A percentile compares a stretch with the other conserved stretches of the same genome.
Conservation (phyloP, 2,888 invertebrate species). For the Drosophila emarginata region DNA sequence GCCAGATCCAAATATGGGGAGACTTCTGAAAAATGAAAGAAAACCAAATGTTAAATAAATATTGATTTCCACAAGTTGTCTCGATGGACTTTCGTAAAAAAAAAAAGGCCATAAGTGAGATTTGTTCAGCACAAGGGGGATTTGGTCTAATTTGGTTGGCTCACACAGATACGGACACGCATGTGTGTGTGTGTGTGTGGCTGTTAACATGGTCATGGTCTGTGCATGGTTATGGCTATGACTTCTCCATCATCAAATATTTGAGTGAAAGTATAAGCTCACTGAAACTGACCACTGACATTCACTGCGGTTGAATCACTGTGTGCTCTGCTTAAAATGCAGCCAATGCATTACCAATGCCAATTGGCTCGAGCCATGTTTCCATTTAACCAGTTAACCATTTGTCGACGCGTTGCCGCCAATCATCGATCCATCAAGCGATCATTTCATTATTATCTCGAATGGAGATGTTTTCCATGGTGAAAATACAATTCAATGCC, state of each 20-base stretch:
- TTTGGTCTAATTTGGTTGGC: constrained; percentile 58
- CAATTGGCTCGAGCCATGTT: constrained; percentile 36
- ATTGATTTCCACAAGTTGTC: constrained; percentile 8
- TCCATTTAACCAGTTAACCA: constrained; percentile 20
- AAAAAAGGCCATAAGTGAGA: constrained; percentile 16
- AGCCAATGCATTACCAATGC: constrained; percentile 1
- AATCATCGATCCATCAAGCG: constrained; percentile 35
- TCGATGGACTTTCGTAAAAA: no score
- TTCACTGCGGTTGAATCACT: constrained; percentile 23
- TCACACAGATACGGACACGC: background rate
- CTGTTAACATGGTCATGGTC: constrained; percentile 39
- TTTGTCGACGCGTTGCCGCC: constrained; percentile 26
- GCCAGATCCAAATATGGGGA: constrained; percentile 84
- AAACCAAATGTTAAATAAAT: constrained; percentile 21
- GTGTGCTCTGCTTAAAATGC: constrained; percentile 23
- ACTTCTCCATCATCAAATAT: constrained; percentile 60
- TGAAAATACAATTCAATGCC: constrained; percentile 52
- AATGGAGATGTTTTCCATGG: constrained; percentile 15
- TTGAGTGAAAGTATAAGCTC: constrained; percentile 66
- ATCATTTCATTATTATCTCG: constrained; percentile 1
- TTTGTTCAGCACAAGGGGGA: constrained; percentile 23
- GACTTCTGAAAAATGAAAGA: constrained; percentile 74
- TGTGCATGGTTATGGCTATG: constrained; percentile 19
- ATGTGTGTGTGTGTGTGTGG: no score
- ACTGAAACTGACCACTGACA: constrained; percentile 35